Evolutionary conservation across 1,140 invertebrate species (phyloP), one percentile per base, ranked within the genome.

Genomic region (Macrostomum lignano): DNA sequence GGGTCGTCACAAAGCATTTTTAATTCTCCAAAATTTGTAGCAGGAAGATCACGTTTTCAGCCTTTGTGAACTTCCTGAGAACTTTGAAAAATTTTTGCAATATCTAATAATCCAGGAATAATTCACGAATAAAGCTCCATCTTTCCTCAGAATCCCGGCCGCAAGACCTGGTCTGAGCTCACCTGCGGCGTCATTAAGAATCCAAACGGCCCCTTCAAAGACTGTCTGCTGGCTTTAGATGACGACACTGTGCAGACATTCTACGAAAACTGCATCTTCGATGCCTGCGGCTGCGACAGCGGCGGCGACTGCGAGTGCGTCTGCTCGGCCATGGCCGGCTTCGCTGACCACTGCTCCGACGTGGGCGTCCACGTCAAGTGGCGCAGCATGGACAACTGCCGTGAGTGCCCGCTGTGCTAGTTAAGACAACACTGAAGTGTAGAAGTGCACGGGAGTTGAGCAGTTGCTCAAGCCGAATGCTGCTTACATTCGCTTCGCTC

Each of bases 241-340:
- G n/a, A 32, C 13, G 31, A 32, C 23, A n/a, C n/a, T n/a, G 31
- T 32, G n/a, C 13, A 32, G n/a, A 32, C 3, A 32, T 32, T 13
- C 11, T 32, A 32, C 31, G 13, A 15, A 14, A 32, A 28, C 19
- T 28, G 26, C 19, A 15, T 28, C 7, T 28, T 15, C 9, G 26
- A 28, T 28, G 26, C 26, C 3, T 84, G 76, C 53, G 74, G 69
- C 17, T 86, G 79, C 51, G 75, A 81, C 51, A 58, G 66, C 44
- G 77, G 77, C 13, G 77, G 70, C 0, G 77, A 82, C 49, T 86
- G 78, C 46, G 70, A 74, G 35, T 86, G 77, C 54, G 51, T 79
- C 0, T 84, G 78, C 49, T 76, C 76, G 1, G 72, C 76, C 1
- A 56, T 84, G 10, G 70, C 74, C 0, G 70, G 72, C 3, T 82